These are phyloP conservation scores for Himantopus leucocephalus DNA, from an alignment of 2,113 vertebrate genomes.

Conservation along the genomic window DNA sequence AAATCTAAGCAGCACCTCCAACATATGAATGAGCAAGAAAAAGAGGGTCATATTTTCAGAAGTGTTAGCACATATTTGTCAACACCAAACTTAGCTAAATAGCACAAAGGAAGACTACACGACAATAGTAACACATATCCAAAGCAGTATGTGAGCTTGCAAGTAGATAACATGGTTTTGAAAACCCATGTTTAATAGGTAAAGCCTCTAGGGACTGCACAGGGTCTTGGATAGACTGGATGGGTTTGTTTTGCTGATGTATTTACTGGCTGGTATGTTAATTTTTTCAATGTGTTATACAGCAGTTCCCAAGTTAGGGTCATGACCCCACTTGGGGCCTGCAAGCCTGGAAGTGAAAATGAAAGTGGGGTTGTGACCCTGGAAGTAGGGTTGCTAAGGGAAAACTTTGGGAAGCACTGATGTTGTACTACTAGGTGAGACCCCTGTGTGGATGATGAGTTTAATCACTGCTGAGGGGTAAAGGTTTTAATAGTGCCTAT, in stretches of 20 bases:
- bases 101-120: not conserved
- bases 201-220: not conserved
- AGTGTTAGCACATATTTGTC: slow-evolving; percentile 53
- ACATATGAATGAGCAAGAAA: slow-evolving; percentile 14
- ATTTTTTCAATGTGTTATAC: slow-evolving; percentile 62
- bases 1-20: slow-evolving; percentile 57
- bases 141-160: not conserved
- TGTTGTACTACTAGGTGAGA: slow-evolving; percentile 34
- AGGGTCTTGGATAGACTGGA: not conserved
- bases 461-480: slow-evolving; percentile 9
- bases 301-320: slow-evolving; percentile 34
- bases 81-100: slow-evolving; percentile 14
- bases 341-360: slow-evolving; percentile 63
- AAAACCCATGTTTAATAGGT: not conserved
- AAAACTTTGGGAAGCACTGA: slow-evolving; percentile 18
- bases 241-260: slow-evolving; percentile 43
- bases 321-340: slow-evolving; percentile 59
- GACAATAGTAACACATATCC: not conserved
- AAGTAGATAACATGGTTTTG: not conserved
- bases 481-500: not conserved
- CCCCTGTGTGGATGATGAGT: not conserved
- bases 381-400: slow-evolving; percentile 38
- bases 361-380: slow-evolving; percentile 67
- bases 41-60: slow-evolving; percentile 26
- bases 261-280: slow-evolving; percentile 58